Base-by-base conservation (phyloP, 2,888 invertebrate genomes). In the Tachina lurida region DNA sequence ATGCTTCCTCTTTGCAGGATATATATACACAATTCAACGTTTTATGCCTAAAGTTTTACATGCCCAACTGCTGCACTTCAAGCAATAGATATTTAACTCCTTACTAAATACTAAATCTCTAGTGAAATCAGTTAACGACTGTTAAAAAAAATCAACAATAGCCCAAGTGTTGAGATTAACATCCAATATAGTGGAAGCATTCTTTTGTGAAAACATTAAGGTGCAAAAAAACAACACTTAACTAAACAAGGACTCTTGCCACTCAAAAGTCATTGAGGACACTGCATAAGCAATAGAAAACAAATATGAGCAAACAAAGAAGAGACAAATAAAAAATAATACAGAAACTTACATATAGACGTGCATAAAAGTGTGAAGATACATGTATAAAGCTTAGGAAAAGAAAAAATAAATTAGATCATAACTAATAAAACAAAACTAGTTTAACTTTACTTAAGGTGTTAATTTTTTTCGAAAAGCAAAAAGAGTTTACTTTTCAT, bases 111-210 rank as follows among this genome's bases (percentile, higher is more conserved):
- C 22, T 45, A 19, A 13, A 49, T 5, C 10, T 45, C 54, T 49
- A 41, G 22, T 19, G 54, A 56, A 47, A 56, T 17, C 41, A 70
- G 56, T 10, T 45, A 22, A 22, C 47, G 47, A 41, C 39, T 41
- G 15, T 15, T 22, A 41, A 39, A 73, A 65, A 22, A 73, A 73
- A 65, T 22, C 1, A 22, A 73, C 73, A 80, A 74, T 62, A 41
- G 43, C 31, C 49, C 56, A 80, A 80, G 65, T 80, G 73, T 80
- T 79, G 58, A 74, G 73, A 73, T 80, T 80, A 80, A 52, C 80
- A 74, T 73, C 65, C 49, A 73, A 31, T 73, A 73, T 22, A 65
- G 56, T 47, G 56, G 19, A 56, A 63, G 45, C 41, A 56, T 47
- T 10, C 47, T 73, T 54, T 71, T 63, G 45, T 71, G 13, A 54